Conservation (phyloP, 2,113 vertebrate species). For the Ondatra zibethicus region DNA sequence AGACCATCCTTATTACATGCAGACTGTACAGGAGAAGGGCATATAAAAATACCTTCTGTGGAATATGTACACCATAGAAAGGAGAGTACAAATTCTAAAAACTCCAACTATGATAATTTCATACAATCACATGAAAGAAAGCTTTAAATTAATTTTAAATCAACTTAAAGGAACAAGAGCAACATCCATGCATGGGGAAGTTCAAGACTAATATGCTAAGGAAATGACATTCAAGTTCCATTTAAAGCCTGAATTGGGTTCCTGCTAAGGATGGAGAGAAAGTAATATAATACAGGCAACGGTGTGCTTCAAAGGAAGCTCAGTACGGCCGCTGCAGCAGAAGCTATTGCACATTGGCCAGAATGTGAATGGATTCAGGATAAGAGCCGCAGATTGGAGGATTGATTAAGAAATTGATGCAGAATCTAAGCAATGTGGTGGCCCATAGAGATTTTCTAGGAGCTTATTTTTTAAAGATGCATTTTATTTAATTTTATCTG, state of each 20-base stretch:
- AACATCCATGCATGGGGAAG: not conserved
- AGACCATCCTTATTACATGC: not conserved
- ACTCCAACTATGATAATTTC: not conserved
- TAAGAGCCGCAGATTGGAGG: not conserved
- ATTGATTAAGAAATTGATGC: not conserved
- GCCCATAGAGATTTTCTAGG: not conserved
- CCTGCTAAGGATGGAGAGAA: not conserved
- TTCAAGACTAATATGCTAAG: not conserved
- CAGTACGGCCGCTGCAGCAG: not conserved
- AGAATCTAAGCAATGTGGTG: not conserved
- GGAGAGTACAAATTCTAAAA: constrained; percentile 21
- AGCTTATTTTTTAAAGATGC: not conserved
- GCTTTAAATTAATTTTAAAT: constrained; percentile 55
- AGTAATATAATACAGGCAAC: not conserved
- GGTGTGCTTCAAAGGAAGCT: not conserved
- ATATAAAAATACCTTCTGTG: constrained; percentile 12
- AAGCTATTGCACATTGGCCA: not conserved
- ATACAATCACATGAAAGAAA: constrained; percentile 36
- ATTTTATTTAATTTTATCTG: not conserved
- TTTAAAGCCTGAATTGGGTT: not conserved
- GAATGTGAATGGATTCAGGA: not conserved
- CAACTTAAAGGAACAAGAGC: constrained; percentile 22
- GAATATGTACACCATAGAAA: not conserved
- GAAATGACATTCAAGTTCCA: not conserved
- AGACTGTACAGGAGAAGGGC: not conserved